A percentile compares a stretch with the other conserved stretches of the same genome.
Evolutionary conservation across 2,888 invertebrate species (phyloP).

Genomic region (Nomada hirtipes): DNA sequence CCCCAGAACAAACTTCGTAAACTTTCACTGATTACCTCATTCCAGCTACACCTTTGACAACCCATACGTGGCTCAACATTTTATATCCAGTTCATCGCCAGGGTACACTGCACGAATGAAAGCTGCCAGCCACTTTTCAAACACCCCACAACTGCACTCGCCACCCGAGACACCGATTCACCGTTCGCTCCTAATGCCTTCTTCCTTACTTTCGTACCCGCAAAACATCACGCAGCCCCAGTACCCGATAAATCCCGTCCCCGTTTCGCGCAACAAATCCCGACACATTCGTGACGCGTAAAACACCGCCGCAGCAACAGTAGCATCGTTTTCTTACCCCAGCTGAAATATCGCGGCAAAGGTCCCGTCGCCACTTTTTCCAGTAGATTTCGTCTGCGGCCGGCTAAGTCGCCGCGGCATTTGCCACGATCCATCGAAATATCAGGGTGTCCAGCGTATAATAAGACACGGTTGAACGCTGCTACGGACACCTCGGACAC

Average conservation of each 20-base stretch:
- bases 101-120: too few relatives aligned
- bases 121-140: too few relatives aligned
- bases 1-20: too few relatives aligned
- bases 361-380: constrained; percentile 53
- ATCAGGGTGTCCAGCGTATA: constrained; percentile 75
- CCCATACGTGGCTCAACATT: too few relatives aligned
- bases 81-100: too few relatives aligned
- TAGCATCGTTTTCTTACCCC: constrained; percentile 39
- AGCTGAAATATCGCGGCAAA: constrained; percentile 36
- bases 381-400: not conserved
- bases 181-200: not conserved
- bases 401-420: constrained; percentile 46
- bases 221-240: constrained; percentile 9
- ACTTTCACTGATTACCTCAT: too few relatives aligned
- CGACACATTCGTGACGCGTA: constrained; percentile 50
- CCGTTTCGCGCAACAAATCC: constrained; percentile 38
- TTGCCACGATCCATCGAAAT: constrained; percentile 72
- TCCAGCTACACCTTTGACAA: too few relatives aligned
- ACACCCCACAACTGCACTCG: not conserved
- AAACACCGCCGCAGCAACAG: not conserved
- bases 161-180: too few relatives aligned
- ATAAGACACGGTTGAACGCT: constrained; percentile 76
- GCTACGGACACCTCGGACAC: constrained; percentile 80
- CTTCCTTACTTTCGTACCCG: not conserved
- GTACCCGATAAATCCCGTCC: constrained; percentile 29